Conservation (phyloP, 2,888 invertebrate species). For the Sericinus montela region DNA sequence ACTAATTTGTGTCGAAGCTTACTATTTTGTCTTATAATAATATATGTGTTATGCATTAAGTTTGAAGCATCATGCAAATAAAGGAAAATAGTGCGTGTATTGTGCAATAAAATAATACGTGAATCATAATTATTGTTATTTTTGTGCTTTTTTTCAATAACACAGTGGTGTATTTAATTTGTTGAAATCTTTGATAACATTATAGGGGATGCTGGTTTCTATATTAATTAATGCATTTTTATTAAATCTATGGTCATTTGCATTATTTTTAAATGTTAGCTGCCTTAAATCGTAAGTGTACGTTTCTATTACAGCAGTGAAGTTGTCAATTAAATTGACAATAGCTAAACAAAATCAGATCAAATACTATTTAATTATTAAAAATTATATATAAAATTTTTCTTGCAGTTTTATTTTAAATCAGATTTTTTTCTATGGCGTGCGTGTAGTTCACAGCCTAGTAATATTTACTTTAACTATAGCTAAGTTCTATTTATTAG, state of each 20-base stretch:
- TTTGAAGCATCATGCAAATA: slow-evolving; percentile 39
- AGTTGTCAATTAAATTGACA: background rate
- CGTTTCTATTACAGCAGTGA: background rate
- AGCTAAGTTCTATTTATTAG: slow-evolving; percentile 35
- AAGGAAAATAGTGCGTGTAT: slow-evolving; percentile 27
- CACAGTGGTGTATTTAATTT: background rate
- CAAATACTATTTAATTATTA: background rate
- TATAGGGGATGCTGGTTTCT: slow-evolving; percentile 12
- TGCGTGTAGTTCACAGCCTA: slow-evolving; percentile 40
- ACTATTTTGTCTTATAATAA: slow-evolving; percentile 13
- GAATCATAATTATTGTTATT: background rate
- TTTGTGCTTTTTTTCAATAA: background rate
- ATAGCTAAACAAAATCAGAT: background rate
- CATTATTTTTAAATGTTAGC: slow-evolving; percentile 7
- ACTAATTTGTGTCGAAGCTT: background rate
- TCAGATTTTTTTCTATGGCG: slow-evolving; percentile 13
- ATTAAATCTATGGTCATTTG: slow-evolving; percentile 8
- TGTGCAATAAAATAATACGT: background rate
- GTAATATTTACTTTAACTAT: slow-evolving; percentile 26
- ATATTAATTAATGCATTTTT: background rate
- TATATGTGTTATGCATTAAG: slow-evolving; percentile 28
- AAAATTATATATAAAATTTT: background rate
- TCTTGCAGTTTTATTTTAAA: slow-evolving; percentile 27
- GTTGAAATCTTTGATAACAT: background rate
- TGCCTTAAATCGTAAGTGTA: slow-evolving; percentile 1